Conservation (phyloP, 1,140 invertebrate species). For the Muscidifurax raptorellus region DNA sequence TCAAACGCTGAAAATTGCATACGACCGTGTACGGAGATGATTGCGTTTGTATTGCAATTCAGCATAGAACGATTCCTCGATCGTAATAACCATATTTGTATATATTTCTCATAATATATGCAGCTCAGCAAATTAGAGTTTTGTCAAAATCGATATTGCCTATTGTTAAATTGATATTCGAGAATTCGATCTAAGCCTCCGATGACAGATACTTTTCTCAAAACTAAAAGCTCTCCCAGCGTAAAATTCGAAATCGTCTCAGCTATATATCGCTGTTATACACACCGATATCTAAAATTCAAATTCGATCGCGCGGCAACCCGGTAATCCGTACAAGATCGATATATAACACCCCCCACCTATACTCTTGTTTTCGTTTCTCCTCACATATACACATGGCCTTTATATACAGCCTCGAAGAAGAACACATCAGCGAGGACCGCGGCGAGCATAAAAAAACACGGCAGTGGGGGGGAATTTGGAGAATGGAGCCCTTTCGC, state of each 20-base stretch:
- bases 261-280: no score
- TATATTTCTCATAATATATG: background rate
- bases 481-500: slow-evolving; percentile 27
- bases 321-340: background rate
- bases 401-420: background rate
- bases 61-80: background rate
- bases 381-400: background rate
- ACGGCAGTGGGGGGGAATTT: slow-evolving; percentile 32
- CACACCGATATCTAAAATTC: slow-evolving; percentile 9
- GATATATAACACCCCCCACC: background rate
- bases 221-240: background rate
- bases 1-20: background rate
- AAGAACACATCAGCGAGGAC: background rate
- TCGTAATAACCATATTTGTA: background rate
- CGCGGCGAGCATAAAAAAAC: background rate
- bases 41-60: background rate
- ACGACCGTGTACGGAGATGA: background rate
- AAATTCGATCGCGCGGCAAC: background rate
- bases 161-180: background rate
- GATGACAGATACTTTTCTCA: no score
- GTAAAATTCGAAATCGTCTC: background rate
- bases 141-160: background rate
- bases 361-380: background rate
- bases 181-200: background rate
- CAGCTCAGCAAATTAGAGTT: background rate